These are phyloP conservation scores for Anarrhichthys ocellatus DNA, from an alignment of 2,113 vertebrate species.

Conservation along the genomic window DNA sequence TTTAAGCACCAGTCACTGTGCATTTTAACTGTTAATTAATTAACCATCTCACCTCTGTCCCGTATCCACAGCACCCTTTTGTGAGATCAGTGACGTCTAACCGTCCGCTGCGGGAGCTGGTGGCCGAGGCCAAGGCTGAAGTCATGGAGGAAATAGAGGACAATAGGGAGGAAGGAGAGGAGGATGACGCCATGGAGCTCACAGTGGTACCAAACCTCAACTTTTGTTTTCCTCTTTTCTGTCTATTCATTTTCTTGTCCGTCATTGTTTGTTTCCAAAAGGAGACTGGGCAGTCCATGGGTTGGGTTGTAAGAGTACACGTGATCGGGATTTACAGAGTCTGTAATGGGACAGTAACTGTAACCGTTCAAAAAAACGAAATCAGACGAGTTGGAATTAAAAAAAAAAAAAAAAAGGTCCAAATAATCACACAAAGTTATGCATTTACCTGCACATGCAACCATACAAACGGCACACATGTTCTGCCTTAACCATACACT, in stretches of 20 bases:
- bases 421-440: background rate
- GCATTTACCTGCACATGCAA: background rate
- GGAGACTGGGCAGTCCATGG: background rate
- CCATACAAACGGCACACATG: background rate
- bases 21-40: background rate
- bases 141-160: constrained; percentile 88
- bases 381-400: background rate
- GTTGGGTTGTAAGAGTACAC: background rate
- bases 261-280: constrained; percentile 37
- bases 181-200: constrained; percentile 77
- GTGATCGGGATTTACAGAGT: background rate
- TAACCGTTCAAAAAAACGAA: background rate
- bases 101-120: constrained; percentile 91
- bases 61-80: constrained; percentile 89
- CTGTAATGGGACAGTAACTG: background rate
- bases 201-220: constrained; percentile 59
- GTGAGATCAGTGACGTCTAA: constrained; percentile 87
- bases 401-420: background rate
- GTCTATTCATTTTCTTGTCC: constrained; percentile 8
- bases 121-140: constrained; percentile 97
- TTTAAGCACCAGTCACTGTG: background rate
- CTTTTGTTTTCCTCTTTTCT: constrained; percentile 2
- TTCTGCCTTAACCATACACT: background rate
- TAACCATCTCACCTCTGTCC: background rate
- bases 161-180: constrained; percentile 82